Base-by-base conservation (phyloP, 2,888 invertebrate genomes). In the Athalia rosae region DNA sequence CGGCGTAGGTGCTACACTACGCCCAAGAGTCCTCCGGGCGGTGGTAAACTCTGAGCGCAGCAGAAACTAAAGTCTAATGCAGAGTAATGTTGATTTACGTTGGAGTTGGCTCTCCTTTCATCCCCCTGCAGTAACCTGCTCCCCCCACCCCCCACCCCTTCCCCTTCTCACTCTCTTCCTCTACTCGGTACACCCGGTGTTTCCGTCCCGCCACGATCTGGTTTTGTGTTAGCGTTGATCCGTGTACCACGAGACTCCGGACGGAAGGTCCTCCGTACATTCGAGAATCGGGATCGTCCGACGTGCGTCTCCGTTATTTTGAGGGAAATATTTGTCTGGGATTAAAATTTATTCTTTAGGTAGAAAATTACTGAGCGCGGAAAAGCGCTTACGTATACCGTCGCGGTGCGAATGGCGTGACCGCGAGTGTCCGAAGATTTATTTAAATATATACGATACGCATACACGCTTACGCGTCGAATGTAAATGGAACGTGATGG, bases 11-110 rank as follows among this genome's bases (percentile, higher is more conserved):
- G 47, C 47, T 28, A 67, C 62, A 48, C 74, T 59, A 74, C 74
- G 59, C 41, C 62, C 74, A 61, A 74, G 74, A 74, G 50, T 74
- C 74, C 74, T 74, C 62, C 6, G 66, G 41, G 13, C 83, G 82
- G 82, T 82, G 85, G 86, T 87, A 86, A 87, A 87, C 88, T 87
- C 87, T 83, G 84, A 82, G 84, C 81, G 82, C 83, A 80, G 81
- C 82, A 83, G 86, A 83, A 89, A 88, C 87, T 88, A 86, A 83
- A 84, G 86, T 85, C 87, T 89, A 89, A 89, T 89, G 87, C 88
- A 87, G 87, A 87, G 87, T 89, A 89, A 89, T 89, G 89, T 87
- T 89, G 89, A 89, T 89, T 89, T 88, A 89, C 85, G 83, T 77
- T 77, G 79, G 80, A 83, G 83, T 84, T 83, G 86, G 79, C 84